phyloP scores from a whole-genome alignment of 2,888 invertebrate species.

The Liopterus haemorrhoidalis region DNA sequence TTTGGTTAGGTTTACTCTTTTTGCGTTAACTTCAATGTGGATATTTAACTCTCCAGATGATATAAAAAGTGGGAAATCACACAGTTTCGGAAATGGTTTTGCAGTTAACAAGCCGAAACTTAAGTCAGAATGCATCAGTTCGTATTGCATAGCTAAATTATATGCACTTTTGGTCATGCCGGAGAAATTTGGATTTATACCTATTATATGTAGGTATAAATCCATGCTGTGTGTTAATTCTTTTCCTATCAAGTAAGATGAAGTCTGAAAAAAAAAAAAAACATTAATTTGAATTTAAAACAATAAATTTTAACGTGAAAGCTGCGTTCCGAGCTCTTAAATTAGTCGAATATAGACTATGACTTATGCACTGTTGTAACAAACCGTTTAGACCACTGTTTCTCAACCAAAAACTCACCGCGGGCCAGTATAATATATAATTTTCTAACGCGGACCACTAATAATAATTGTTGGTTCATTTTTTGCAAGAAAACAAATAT shows the following conservation, averaged over 20 bases:
- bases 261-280: conserved; percentile 46
- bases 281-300: conserved; percentile 6
- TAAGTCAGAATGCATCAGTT: conserved; percentile 47
- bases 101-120: conserved; percentile 62
- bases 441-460: too few species aligned
- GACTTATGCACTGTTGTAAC: too few species aligned
- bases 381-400: too few species aligned
- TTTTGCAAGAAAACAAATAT: too few species aligned
- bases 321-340: too few species aligned
- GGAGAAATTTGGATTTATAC: conserved; percentile 51
- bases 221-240: conserved; percentile 38
- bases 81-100: conserved; percentile 55
- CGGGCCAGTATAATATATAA: too few species aligned
- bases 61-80: conserved; percentile 69
- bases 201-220: conserved; percentile 57
- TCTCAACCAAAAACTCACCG: too few species aligned
- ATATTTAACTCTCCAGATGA: conserved; percentile 56
- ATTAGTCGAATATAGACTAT: too few species aligned
- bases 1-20: conserved; percentile 44
- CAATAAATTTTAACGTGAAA: too few species aligned
- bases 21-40: conserved; percentile 49
- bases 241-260: conserved; percentile 45
- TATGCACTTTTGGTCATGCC: conserved; percentile 48
- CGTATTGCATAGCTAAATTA: conserved; percentile 42
- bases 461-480: too few species aligned